Base-by-base conservation (phyloP, 1,140 invertebrate genomes). In the Heliconius eleuchia region DNA sequence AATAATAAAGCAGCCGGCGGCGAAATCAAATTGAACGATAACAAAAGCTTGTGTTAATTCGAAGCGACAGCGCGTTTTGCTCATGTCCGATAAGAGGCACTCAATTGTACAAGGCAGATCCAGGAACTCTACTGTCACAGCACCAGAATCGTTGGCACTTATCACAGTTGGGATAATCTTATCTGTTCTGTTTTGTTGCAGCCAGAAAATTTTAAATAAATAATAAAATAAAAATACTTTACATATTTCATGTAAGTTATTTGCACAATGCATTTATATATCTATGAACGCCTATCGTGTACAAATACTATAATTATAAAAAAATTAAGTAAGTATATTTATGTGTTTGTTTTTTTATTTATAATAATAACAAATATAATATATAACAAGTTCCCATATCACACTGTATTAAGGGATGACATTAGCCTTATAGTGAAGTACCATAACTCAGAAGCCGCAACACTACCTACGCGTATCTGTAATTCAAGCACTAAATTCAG, bases 1-100 rank as follows among this genome's bases (percentile, higher is more conserved):
- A 94, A 94, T 94, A 94, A 92, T 94, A 94, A 92, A 94, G 92
- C 89, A 92, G 89, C 91, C 90, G 82, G 86, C 88, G 92, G 92
- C 91, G 82, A 86, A 92, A 88, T 91, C 92, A 92, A 94, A 94
- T 94, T 93, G 91, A 94, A 94, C 92, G 91, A 94, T 91, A 94
- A 94, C 92, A 94, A 92, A 91, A 92, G 91, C 90, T 87, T 87
- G 89, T 88, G 86, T 89, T 91, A 92, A 92, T 89, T 90, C 87
- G 90, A 88, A 80, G 85, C 87, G 90, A 90, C 89, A 89, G 85
- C 80, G 83, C 80, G 78, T 86, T 87, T 85, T 83, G 84, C 85
- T 83, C 82, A 81, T 77, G 82, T 82, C 73, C 80, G 85, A 88
- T 88, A 87, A 86, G 83, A 79, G 79, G 77, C 80, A 83, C 80